Percentiles rank a stretch among this genome's conserved stretches.
Evolutionary conservation across 2,888 invertebrate species (phyloP).

Genomic region (Buathra laborator): DNA sequence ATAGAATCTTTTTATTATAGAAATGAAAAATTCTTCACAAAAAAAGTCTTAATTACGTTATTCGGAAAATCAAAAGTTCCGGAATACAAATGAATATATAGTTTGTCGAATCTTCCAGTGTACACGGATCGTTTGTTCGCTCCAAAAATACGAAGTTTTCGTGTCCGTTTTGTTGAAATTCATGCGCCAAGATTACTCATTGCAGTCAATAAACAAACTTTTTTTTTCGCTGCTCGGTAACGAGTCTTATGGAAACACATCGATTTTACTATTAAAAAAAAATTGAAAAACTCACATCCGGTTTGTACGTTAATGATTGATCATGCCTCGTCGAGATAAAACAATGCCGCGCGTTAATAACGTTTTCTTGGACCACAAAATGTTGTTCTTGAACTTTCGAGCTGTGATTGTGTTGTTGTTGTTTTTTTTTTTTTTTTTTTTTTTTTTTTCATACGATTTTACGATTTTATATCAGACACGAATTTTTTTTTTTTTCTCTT

Average conservation of each 20-base stretch:
- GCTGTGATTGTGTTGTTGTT: not conserved
- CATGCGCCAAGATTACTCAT: not conserved
- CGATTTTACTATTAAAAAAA: conserved; percentile 13
- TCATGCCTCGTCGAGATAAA: conserved; percentile 11
- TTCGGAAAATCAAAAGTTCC: too few relatives aligned
- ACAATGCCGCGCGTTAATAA: not conserved
- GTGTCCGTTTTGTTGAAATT: not conserved
- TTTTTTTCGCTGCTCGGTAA: not conserved
- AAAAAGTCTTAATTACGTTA: too few relatives aligned
- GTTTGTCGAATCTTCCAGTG: too few relatives aligned
- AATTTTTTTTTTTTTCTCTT: conserved; percentile 8
- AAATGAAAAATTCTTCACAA: too few relatives aligned
- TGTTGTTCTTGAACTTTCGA: conserved; percentile 34
- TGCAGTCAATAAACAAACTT: not conserved
- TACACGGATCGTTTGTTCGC: not conserved
- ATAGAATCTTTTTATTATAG: too few relatives aligned
- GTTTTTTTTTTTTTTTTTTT: conserved; percentile 5
- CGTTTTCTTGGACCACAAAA: conserved; percentile 50
- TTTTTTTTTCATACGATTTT: conserved; percentile 11
- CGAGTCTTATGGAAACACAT: not conserved
- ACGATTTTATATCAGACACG: conserved; percentile 23
- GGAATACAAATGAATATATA: too few relatives aligned
- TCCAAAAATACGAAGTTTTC: not conserved
- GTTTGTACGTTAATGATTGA: not conserved
- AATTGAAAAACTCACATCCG: not conserved